Base-by-base conservation (phyloP, 2,888 invertebrate genomes). In the Eumacrocentrus americanus region DNA sequence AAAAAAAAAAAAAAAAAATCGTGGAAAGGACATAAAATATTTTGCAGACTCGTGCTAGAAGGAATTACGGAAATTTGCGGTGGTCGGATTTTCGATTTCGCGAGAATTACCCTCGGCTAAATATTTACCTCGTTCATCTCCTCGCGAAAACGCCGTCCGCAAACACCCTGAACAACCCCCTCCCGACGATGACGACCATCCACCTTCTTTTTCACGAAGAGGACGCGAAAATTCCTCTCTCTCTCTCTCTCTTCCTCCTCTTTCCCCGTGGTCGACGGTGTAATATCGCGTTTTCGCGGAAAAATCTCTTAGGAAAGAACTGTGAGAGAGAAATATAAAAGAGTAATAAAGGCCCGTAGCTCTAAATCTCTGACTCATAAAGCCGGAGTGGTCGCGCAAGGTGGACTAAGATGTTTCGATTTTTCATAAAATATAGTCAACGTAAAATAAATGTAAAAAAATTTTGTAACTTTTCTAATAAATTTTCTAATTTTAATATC, bases 61-160 rank as follows among this genome's bases (percentile, higher is more conserved):
- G 38, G 34, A 51, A 51, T 51, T 37, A 51, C 53, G 53, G 37
- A 53, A 53, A 53, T 53, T 42, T 53, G 53, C 40, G 53, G 53
- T 29, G 2, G 40, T 42, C 2, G 42, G 29, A 25, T 53, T 53
- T 53, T 53, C 53, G 53, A 53, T 53, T 53, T 40, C 11, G 38
- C 18, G 25, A 18, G 29, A 53, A 42, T 53, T 53, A 53, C 25
- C 22, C 20, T 16, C 9, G 29, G 25, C 23, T 53, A 53, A 42
- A 53, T 53, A 53, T 53, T 53, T 53, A 42, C 53, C 29, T 42
- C 53, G 40, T 53, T 42, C 12, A 38, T 42, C 25, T 53, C n/a
- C 29, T 29, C 29, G 29, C 5, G 9, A 29, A 29, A n/a, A n/a
- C n/a, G n/a, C n/a, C n/a, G n/a, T n/a, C n/a, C n/a, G n/a, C n/a